These are phyloP conservation scores for Myodes glareolus DNA, from an alignment of 2,113 vertebrate genomes.

Conservation along the genomic window DNA sequence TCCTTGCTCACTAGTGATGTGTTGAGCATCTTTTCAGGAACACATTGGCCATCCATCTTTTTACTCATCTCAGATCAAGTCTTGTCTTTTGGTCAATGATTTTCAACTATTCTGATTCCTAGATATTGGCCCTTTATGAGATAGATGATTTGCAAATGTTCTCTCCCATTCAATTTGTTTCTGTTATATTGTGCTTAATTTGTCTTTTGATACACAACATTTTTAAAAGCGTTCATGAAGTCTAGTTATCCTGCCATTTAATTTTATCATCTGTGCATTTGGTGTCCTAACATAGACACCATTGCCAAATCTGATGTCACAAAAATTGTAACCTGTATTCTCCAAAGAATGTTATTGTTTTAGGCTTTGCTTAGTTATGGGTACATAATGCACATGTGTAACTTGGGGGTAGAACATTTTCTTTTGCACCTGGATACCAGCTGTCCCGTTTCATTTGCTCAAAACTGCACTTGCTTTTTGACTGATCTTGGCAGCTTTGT, in stretches of 20 bases:
- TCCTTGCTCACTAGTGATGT: not conserved
- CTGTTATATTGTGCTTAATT: not conserved
- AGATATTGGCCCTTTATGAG: not conserved
- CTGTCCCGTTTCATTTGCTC: not conserved
- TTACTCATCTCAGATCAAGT: not conserved
- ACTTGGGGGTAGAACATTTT: not conserved
- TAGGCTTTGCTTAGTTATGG: not conserved
- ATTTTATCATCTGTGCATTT: not conserved
- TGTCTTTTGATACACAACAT: not conserved
- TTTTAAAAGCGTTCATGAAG: not conserved
- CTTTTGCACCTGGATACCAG: not conserved
- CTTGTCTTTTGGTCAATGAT: not conserved
- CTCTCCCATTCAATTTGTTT: not conserved
- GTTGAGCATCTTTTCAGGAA: not conserved
- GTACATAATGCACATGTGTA: not conserved
- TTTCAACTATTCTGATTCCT: not conserved
- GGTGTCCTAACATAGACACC: not conserved
- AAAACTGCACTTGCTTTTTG: not conserved
- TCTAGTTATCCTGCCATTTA: not conserved
- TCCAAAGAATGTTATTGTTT: not conserved
- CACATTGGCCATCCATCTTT: not conserved
- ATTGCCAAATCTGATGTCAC: not conserved
- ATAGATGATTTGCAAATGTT: not conserved
- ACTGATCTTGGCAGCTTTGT: not conserved
- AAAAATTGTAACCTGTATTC: not conserved